Evolutionary conservation across 2,113 vertebrate species (phyloP), one percentile per base, ranked within the genome.

Genomic region (Puntigrus tetrazona): DNA sequence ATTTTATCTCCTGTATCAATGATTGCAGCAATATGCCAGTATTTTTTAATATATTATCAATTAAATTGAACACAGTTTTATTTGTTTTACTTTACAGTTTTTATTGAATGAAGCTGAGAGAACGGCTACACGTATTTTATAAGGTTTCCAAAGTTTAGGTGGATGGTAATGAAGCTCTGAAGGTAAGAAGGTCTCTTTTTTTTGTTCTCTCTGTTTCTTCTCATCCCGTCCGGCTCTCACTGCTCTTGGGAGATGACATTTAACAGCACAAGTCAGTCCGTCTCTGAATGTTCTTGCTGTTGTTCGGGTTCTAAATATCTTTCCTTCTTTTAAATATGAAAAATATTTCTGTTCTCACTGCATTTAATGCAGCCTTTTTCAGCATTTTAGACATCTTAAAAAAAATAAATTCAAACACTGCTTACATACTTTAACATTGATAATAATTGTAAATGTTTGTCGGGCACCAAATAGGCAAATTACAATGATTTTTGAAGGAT

Each of bases 221-320:
- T 61, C 10, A 61, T 27, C 25, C 57, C 1, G 5, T 5, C 27
- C 16, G 13, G 59, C 5, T 31, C 27, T 9, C 13, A 31, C 11
- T 6, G 22, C 63, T 67, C 43, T 1, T 70, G 18, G 43, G 63
- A 81, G 57, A 45, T 8, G 27, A 34, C 65, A 38, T 41, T 81
- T 47, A 22, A 65, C n/a, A 81, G 18, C 43, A 14, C 29, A 69
- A 3, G 45, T 36, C 38, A 61, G 16, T 83, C 34, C 13, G 13
- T 43, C 38, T 45, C 43, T 70, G 8, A 47, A 29, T 75, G 36
- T 57, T 31, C 22, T 43, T 63, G 7, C 50, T 74, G 41, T 74
- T 74, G 72, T 74, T 74, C 50, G 11, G 70, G n/a, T 14, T 41
- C 36, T n/a, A n/a, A n/a, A n/a, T n/a, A n/a, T n/a, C n/a, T n/a